Percentiles rank a stretch among this genome's conserved stretches.
Evolutionary conservation across 2,888 invertebrate species (phyloP).

Genomic region (Thymelicus lineola): DNA sequence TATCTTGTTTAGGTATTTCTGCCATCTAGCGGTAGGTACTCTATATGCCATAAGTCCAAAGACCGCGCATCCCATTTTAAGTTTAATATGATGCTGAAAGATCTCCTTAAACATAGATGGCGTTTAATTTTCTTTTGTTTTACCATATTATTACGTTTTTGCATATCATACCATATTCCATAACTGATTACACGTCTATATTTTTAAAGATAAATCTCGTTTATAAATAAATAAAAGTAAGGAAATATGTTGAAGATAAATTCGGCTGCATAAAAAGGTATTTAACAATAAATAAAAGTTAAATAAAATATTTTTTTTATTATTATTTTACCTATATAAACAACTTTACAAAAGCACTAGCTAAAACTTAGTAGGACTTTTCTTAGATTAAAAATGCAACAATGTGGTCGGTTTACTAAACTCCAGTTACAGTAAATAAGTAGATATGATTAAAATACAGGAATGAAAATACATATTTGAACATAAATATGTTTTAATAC

Average conservation of each 20-base stretch:
- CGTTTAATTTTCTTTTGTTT: slow-evolving; percentile 15
- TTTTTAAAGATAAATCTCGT: too few species aligned
- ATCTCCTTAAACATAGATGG: slow-evolving; percentile 18
- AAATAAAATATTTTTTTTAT: slow-evolving; percentile 42
- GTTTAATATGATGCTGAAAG: background rate
- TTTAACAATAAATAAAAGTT: slow-evolving; percentile 38
- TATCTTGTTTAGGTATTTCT: slow-evolving; percentile 10
- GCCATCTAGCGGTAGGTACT: slow-evolving; percentile 38
- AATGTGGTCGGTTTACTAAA: slow-evolving; percentile 30
- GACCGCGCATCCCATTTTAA: background rate
- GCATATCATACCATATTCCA: too few species aligned
- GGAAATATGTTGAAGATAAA: too few species aligned
- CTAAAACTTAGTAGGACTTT: slow-evolving; percentile 63
- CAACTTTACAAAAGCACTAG: slow-evolving; percentile 59
- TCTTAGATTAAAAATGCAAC: slow-evolving; percentile 47
- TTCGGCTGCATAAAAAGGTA: background rate
- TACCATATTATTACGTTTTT: too few species aligned
- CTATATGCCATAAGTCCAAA: background rate
- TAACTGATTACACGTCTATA: too few species aligned
- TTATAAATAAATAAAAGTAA: too few species aligned
- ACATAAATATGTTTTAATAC: too few species aligned
- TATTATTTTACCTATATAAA: slow-evolving; percentile 44
- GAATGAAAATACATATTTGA: too few species aligned
- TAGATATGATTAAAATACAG: too few species aligned
- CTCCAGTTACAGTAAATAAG: slow-evolving; percentile 6